Evolutionary conservation across 2,797 vertebrate species (phyloP).

Genomic region (Gymnothorax javanicus): DNA sequence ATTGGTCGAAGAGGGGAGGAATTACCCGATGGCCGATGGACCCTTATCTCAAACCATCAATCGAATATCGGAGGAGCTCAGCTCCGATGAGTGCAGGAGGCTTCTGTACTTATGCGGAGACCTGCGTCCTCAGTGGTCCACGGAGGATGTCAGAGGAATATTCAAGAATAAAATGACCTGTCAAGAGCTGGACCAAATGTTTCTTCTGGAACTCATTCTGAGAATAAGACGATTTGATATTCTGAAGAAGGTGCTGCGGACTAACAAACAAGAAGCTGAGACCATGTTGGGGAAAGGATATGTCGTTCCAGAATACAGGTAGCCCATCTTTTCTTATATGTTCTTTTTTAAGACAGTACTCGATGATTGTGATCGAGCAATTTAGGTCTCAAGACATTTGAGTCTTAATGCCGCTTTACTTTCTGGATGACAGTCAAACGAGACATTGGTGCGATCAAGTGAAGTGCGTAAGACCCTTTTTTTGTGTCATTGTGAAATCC

Average conservation of each 20-base stretch:
- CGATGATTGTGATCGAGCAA: background rate
- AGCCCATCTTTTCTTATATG: conserved; percentile 32
- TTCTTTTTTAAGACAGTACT: background rate
- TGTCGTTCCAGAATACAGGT: conserved; percentile 83
- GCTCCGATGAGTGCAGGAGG: conserved; percentile 70
- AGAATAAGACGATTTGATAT: conserved; percentile 83
- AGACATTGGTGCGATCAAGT: background rate
- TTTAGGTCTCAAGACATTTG: background rate
- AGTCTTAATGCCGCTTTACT: background rate
- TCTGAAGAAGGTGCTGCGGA: conserved; percentile 70
- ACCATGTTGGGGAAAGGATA: conserved; percentile 49
- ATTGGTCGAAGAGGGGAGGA: background rate
- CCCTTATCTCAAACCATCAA: conserved; percentile 58
- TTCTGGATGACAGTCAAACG: background rate
- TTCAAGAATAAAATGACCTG: conserved; percentile 62
- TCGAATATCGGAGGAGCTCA: conserved; percentile 75
- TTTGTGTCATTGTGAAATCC: background rate
- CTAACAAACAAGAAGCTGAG: conserved; percentile 68
- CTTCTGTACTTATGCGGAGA: conserved; percentile 79
- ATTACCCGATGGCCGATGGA: background rate
- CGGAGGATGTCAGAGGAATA: conserved; percentile 61
- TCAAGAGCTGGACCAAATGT: conserved; percentile 40
- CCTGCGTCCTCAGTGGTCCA: conserved; percentile 53
- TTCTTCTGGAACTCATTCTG: conserved; percentile 76
- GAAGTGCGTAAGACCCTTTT: background rate